phyloP scores from a whole-genome alignment of 2,888 invertebrate species.

The Drosophila neonasuta region DNA sequence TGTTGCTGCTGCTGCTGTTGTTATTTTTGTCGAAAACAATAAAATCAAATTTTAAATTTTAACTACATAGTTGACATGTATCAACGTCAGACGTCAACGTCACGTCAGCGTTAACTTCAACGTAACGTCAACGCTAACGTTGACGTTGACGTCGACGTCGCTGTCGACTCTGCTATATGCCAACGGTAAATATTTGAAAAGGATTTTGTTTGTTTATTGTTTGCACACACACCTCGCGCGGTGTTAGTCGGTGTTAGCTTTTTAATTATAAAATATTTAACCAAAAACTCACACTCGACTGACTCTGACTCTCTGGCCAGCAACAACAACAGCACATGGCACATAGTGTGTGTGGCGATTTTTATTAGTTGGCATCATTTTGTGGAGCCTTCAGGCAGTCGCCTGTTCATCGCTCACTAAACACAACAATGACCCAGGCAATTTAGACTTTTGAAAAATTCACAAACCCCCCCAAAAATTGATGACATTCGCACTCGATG shows the following conservation, averaged over 20 bases:
- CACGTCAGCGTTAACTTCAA: slow-evolving; percentile 31
- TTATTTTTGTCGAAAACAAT: slow-evolving; percentile 44
- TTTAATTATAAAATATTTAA: slow-evolving; percentile 82
- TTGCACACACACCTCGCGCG: slow-evolving; percentile 79
- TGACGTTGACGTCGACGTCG: slow-evolving; percentile 39
- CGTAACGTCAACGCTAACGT: slow-evolving; percentile 35
- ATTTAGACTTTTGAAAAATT: slow-evolving; percentile 74
- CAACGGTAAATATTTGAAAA: slow-evolving; percentile 80
- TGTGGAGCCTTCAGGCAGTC: slow-evolving; percentile 35
- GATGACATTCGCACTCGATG: slow-evolving; percentile 55
- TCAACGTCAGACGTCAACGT: slow-evolving; percentile 13
- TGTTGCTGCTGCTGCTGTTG: neutral
- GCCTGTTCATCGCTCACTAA: slow-evolving; percentile 67
- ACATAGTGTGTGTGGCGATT: slow-evolving; percentile 34
- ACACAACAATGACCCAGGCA: slow-evolving; percentile 71
- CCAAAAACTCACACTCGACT: slow-evolving; percentile 76
- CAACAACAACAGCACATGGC: slow-evolving; percentile 1
- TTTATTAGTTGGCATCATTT: slow-evolving; percentile 60
- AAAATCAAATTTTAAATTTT: slow-evolving; percentile 67
- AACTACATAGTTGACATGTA: slow-evolving; percentile 52
- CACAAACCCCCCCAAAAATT: slow-evolving; percentile 60
- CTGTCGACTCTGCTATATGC: slow-evolving; percentile 72
- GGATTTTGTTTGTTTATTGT: slow-evolving; percentile 81
- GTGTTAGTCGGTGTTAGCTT: slow-evolving; percentile 81
- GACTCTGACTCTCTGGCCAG: slow-evolving; percentile 14